These are phyloP conservation scores for Danaus chrysippus DNA, from an alignment of 2,888 invertebrate genomes.

Conservation along the genomic window DNA sequence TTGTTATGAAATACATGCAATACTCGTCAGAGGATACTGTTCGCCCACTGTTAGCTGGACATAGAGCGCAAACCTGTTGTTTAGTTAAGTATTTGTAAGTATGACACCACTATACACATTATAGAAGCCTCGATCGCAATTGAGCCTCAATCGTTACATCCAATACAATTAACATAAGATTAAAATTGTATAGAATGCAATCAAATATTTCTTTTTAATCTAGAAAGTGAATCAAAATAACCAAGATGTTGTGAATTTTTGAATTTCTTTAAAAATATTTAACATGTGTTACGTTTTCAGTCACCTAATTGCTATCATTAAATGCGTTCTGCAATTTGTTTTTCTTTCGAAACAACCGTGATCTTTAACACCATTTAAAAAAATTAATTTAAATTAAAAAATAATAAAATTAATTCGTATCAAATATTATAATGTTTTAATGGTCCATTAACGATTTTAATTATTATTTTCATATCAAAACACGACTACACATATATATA, in stretches of 20 bases:
- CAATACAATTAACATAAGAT: not conserved
- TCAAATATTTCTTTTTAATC: not conserved
- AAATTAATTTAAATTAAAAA: not conserved
- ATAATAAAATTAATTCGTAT: too few species aligned
- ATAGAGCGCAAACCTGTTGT: conserved; percentile 8
- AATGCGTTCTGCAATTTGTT: not conserved
- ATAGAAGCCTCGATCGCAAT: too few species aligned
- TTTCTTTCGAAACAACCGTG: not conserved
- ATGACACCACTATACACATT: too few species aligned
- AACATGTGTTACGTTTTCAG: not conserved
- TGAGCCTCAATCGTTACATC: not conserved
- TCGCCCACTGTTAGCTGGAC: conserved; percentile 36
- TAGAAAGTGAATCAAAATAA: conserved; percentile 6
- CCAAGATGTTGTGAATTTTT: not conserved
- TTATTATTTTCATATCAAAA: too few species aligned
- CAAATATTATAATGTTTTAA: too few species aligned
- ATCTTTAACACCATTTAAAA: not conserved
- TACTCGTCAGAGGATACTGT: conserved; percentile 70
- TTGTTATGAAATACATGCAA: conserved; percentile 75
- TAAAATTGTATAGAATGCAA: not conserved
- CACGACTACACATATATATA: too few species aligned
- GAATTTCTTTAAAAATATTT: conserved; percentile 1
- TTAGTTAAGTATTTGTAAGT: too few species aligned
- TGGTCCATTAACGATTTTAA: too few species aligned
- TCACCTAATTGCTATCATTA: not conserved